Conservation (phyloP, 2,113 vertebrate species). For the Morone chrysops region DNA sequence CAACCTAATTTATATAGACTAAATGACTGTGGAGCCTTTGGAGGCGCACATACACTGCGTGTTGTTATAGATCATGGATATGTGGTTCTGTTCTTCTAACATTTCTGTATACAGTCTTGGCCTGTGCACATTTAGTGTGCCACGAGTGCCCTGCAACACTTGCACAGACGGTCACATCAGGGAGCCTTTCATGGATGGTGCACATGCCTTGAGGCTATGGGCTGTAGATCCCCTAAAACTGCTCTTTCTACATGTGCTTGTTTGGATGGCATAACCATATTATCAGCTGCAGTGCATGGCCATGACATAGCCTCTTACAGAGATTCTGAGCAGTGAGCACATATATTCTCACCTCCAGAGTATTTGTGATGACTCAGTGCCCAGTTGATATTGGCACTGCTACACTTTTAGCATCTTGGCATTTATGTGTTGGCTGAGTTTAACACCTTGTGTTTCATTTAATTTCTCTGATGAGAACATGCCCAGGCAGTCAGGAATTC, state of each 20-base stretch:
- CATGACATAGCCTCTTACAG: not conserved
- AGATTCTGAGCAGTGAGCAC: slow-evolving; percentile 1
- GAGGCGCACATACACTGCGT: not conserved
- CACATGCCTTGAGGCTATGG: slow-evolving; percentile 18
- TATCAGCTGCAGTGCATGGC: not conserved
- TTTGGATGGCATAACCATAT: slow-evolving; percentile 17
- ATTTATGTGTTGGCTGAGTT: slow-evolving; percentile 11
- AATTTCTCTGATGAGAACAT: not conserved
- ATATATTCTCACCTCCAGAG: not conserved
- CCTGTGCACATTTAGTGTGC: slow-evolving; percentile 5
- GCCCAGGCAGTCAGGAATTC: not conserved
- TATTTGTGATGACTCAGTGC: slow-evolving; percentile 20
- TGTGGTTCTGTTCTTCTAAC: not conserved
- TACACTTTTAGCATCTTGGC: not conserved
- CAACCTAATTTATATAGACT: slow-evolving; percentile 15
- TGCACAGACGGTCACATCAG: slow-evolving; percentile 15
- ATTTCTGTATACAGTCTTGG: not conserved
- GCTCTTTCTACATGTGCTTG: slow-evolving; percentile 19
- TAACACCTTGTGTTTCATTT: not conserved
- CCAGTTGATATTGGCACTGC: not conserved
- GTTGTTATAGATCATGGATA: not conserved
- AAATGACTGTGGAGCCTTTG: slow-evolving; percentile 30
- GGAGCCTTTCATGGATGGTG: slow-evolving; percentile 20
- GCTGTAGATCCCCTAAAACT: not conserved
- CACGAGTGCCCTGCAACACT: slow-evolving; percentile 13